These are phyloP conservation scores for Carpatolechia fugitivella DNA, from an alignment of 2,888 invertebrate genomes.

Conservation along the genomic window DNA sequence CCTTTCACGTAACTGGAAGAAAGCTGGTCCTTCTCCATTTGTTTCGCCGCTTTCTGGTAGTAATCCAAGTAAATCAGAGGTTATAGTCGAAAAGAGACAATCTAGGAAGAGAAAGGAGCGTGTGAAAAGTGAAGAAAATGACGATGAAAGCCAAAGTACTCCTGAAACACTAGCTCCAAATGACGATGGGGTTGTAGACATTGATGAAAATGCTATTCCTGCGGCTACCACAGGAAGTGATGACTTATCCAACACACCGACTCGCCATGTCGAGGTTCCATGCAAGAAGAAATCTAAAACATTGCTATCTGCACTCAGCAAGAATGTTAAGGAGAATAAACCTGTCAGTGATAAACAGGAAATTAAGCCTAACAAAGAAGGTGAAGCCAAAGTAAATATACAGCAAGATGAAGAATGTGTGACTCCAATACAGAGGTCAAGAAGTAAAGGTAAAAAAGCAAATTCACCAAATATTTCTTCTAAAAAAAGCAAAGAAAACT, in stretches of 20 bases:
- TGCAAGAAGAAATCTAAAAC: conserved; percentile 53
- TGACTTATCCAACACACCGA: conserved; percentile 38
- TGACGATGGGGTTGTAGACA: conserved; percentile 2
- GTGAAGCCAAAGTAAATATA: background rate
- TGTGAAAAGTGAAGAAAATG: conserved; percentile 21
- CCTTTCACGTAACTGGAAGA: conserved; percentile 68
- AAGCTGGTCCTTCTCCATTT: conserved; percentile 58
- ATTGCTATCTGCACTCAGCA: background rate
- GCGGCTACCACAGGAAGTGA: conserved; percentile 11
- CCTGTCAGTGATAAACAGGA: background rate
- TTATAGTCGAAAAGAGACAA: conserved; percentile 32
- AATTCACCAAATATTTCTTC: background rate
- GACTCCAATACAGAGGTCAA: background rate
- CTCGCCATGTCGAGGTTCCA: conserved; percentile 40
- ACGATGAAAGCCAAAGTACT: conserved; percentile 7
- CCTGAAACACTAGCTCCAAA: conserved; percentile 16
- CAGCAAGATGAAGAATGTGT: background rate
- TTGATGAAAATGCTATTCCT: conserved; percentile 21
- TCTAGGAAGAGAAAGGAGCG: conserved; percentile 46
- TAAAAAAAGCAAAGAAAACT: background rate
- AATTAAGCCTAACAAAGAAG: background rate
- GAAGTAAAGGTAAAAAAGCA: background rate
- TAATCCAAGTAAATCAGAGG: conserved; percentile 32
- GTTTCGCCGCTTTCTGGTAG: conserved; percentile 45
- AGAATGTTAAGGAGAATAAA: background rate